These are phyloP conservation scores for Psittacus erithacus DNA, from an alignment of 2,113 vertebrate species.

Conservation along the genomic window DNA sequence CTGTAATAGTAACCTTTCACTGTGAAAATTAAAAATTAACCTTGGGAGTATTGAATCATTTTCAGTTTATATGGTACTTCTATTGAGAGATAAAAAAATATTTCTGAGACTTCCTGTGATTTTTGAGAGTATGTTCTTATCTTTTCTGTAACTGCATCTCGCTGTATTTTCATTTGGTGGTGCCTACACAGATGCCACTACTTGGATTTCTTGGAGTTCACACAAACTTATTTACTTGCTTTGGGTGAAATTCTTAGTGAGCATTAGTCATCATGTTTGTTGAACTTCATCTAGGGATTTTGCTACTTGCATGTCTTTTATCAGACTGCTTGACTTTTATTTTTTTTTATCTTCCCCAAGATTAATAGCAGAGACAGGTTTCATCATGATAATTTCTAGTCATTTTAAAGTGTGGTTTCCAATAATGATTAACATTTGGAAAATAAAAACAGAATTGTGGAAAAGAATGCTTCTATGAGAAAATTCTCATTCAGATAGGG, in stretches of 20 bases:
- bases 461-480: neutral
- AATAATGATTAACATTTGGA: neutral
- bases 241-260: neutral
- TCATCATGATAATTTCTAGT: neutral
- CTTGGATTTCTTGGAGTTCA: neutral
- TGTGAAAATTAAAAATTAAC: constrained; percentile 87
- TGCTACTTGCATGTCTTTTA: neutral
- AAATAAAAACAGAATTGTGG: neutral
- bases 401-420: neutral
- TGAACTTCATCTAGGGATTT: neutral
- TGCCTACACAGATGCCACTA: neutral
- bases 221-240: neutral
- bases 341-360: neutral
- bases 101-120: neutral
- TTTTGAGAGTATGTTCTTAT: neutral
- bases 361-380: neutral
- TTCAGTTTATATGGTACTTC: constrained; percentile 66
- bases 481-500: neutral
- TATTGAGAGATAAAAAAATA: neutral
- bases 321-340: neutral
- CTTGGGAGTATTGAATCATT: constrained; percentile 79
- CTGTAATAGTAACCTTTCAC: constrained; percentile 84
- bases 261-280: neutral
- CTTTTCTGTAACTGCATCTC: neutral
- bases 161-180: neutral